These are phyloP conservation scores for Propithecus deckenii DNA, from an alignment of 2,797 vertebrate species.

Conservation along the genomic window DNA sequence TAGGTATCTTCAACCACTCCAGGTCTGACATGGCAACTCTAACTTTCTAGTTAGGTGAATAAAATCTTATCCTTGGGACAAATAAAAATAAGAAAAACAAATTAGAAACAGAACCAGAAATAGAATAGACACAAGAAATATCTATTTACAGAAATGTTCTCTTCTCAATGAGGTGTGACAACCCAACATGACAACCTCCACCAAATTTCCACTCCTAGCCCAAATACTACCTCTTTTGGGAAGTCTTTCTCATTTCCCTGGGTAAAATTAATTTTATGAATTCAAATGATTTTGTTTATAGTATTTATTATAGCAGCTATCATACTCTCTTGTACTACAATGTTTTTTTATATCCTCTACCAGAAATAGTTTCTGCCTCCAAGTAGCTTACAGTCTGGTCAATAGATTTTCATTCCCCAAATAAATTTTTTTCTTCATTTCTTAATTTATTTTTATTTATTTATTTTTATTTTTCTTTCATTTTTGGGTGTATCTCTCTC, in stretches of 20 bases:
- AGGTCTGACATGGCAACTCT: background rate
- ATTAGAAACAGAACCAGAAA: background rate
- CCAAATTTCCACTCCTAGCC: background rate
- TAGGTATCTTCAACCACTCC: background rate
- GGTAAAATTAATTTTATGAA: slow-evolving; percentile 6
- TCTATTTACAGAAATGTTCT: background rate
- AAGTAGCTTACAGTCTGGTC: background rate
- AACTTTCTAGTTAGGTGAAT: slow-evolving; percentile 15
- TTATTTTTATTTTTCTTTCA: background rate
- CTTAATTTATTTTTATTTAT: background rate
- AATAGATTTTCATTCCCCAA: background rate
- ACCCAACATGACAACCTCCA: background rate
- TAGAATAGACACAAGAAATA: background rate
- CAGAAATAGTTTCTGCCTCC: background rate
- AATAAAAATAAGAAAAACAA: slow-evolving; percentile 19
- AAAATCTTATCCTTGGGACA: background rate
- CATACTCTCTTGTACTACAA: background rate
- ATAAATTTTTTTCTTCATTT: background rate
- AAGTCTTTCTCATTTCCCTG: background rate
- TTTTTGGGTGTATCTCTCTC: background rate
- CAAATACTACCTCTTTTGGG: background rate
- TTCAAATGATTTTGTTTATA: background rate
- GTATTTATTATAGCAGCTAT: slow-evolving; percentile 12
- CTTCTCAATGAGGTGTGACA: background rate
- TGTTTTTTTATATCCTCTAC: background rate